Conservation (phyloP, 2,888 invertebrate genomes). For the Asteroscopus sphinx region DNA sequence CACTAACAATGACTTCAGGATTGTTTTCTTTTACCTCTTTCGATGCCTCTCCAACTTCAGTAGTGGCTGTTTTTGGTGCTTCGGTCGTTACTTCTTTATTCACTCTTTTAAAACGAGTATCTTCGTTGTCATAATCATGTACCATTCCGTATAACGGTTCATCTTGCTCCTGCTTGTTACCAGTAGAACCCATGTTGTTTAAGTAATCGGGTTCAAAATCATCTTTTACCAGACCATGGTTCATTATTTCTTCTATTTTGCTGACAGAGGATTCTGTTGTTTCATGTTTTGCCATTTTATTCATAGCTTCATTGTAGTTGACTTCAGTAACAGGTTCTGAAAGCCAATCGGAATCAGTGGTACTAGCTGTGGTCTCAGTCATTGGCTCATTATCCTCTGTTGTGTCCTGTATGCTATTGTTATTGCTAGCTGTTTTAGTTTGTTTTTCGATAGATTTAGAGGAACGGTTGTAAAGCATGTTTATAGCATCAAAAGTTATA, state of each 20-base stretch:
- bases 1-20: constrained; percentile 38
- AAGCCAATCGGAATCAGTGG: constrained; percentile 81
- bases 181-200: constrained; percentile 70
- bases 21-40: constrained; percentile 26
- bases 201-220: constrained; percentile 85
- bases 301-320: constrained; percentile 72
- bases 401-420: constrained; percentile 29
- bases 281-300: constrained; percentile 69
- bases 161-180: constrained; percentile 71
- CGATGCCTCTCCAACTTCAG: constrained; percentile 25
- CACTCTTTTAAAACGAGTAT: constrained; percentile 77
- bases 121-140: constrained; percentile 80
- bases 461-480: constrained; percentile 77
- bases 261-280: constrained; percentile 69
- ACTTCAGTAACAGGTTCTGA: constrained; percentile 78
- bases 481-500: constrained; percentile 80
- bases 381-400: constrained; percentile 55
- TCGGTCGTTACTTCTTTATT: constrained; percentile 59
- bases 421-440: constrained; percentile 38
- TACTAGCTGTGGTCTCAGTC: constrained; percentile 53
- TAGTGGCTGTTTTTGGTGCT: constrained; percentile 5
- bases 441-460: constrained; percentile 76
- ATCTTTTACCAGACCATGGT: constrained; percentile 69
- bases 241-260: constrained; percentile 76
- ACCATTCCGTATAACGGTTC: constrained; percentile 76